Evolutionary conservation across 2,113 vertebrate genomes (phyloP), one percentile per base, ranked within the genome.

Genomic region (Condylura cristata): DNA sequence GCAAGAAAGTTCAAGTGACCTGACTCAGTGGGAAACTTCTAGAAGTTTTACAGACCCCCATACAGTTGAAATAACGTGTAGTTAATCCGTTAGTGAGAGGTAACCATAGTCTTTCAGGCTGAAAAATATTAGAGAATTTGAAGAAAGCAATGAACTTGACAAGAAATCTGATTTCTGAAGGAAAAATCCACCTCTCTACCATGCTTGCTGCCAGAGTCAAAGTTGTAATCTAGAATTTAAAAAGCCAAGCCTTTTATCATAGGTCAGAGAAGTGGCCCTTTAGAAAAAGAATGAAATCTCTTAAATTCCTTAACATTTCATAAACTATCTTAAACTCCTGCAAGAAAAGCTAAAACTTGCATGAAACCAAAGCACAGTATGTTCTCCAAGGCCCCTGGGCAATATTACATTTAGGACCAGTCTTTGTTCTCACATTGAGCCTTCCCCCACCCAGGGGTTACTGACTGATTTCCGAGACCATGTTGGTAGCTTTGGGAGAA

Each of bases 301-400:
- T 90, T 95, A 68, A 96, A 92, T 76, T 22, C 58, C 79, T 95
- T 78, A 68, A 89, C 86, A 78, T 95, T 97, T 68, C 30, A 96
- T 78, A 56, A 6, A 9, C 63, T 32, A 86, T 88, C 48, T 96
- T 86, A 91, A 96, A 95, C 34, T 3, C 9, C 91, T 92, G 78
- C 72, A 65, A 78, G 90, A 94, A 83, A 16, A 44, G 56, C 30
- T 81, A 93, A 97, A 96, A 78, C 32, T 92, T 78, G 93, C 83
- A 91, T 71, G 93, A 83, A 92, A 24, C 37, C 56, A 48, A 60
- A 56, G 39, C 30, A 39, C 13, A 22, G 61, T 46, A 11, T 75
- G 58, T 82, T 97, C 90, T 39, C 85, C 82, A 81, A 85, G 76
- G 14, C 39, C 66, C 18, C 48, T 37, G 6, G 24, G 51, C 4